A percentile compares a stretch with the other conserved stretches of the same genome.
Conservation (phyloP, 2,797 vertebrate species). For the Mastacembelus armatus region DNA sequence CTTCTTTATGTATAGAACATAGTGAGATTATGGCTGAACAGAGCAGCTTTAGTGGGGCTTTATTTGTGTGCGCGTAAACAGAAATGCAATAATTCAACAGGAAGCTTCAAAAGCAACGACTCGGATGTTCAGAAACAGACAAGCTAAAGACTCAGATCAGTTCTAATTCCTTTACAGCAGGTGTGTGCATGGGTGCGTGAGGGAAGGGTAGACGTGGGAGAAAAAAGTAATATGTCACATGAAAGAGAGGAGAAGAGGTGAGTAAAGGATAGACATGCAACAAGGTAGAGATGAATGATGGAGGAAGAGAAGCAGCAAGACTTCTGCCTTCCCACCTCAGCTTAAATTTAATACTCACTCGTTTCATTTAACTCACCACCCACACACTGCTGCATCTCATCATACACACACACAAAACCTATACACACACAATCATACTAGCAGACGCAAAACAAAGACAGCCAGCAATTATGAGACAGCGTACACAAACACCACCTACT, state of each 20-base stretch:
- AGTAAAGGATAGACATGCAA: slow-evolving; percentile 17
- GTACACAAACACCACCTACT: slow-evolving; percentile 76
- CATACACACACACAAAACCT: slow-evolving; percentile 7
- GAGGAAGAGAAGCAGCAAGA: slow-evolving; percentile 32
- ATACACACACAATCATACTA: slow-evolving; percentile 28
- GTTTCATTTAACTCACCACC: slow-evolving; percentile 69
- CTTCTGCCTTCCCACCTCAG: slow-evolving; percentile 63
- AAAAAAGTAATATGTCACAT: slow-evolving; percentile 30
- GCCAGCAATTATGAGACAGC: slow-evolving; percentile 69
- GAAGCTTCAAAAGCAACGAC: slow-evolving; percentile 52
- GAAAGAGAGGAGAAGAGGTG: slow-evolving; percentile 32
- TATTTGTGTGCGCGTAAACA: slow-evolving; percentile 45
- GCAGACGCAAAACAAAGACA: slow-evolving; percentile 73
- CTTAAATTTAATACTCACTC: slow-evolving; percentile 67
- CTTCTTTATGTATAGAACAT: slow-evolving; percentile 24
- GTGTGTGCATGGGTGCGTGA: slow-evolving; percentile 10
- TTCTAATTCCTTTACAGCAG: slow-evolving; percentile 54
- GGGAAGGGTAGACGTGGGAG: slow-evolving; percentile 12
- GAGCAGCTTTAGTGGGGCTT: slow-evolving; percentile 10
- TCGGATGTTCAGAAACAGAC: slow-evolving; percentile 66
- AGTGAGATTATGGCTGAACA: slow-evolving; percentile 32
- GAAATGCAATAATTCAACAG: slow-evolving; percentile 49
- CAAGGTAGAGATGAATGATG: slow-evolving; percentile 41
- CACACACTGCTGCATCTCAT: slow-evolving; percentile 41
- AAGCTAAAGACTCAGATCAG: slow-evolving; percentile 56